These are phyloP conservation scores for Eulacestoma nigropectus DNA, from an alignment of 2,113 vertebrate genomes.

Conservation along the genomic window DNA sequence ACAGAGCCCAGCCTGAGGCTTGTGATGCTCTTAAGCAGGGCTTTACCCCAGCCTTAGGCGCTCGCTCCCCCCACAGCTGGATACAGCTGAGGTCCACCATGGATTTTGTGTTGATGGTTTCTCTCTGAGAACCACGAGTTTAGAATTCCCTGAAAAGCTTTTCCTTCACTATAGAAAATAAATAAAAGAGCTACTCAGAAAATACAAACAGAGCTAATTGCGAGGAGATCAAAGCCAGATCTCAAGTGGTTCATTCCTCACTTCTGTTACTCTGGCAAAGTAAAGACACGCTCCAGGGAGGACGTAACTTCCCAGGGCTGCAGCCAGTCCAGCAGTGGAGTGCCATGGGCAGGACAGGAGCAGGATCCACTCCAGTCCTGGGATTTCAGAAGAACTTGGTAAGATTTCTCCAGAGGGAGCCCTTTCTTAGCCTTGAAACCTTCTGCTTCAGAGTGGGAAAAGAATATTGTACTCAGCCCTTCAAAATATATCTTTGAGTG, in stretches of 20 bases:
- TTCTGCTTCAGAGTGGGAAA: not conserved
- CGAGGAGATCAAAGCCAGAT: not conserved
- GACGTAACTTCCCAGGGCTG: not conserved
- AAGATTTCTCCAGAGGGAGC: slow-evolving; percentile 29
- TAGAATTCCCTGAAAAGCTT: not conserved
- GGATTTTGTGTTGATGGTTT: not conserved
- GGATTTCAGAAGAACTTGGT: not conserved
- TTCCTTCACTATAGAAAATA: not conserved
- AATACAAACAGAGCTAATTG: not conserved
- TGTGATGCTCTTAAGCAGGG: not conserved
- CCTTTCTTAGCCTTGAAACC: not conserved
- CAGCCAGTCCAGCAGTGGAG: not conserved
- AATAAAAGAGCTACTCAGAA: not conserved
- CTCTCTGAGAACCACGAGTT: not conserved
- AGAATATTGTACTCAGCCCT: not conserved
- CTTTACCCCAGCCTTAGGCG: not conserved
- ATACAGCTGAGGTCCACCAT: not conserved
- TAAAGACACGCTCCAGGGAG: not conserved
- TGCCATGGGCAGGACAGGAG: not conserved
- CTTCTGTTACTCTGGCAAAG: not conserved
- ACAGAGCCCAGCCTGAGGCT: not conserved
- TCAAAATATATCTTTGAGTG: not conserved
- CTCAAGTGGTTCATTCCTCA: not conserved
- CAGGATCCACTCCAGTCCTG: accelerated
- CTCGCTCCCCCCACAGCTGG: not conserved